phyloP scores from a whole-genome alignment of 2,888 invertebrate species.

The Cremastobaeus sp. region DNA sequence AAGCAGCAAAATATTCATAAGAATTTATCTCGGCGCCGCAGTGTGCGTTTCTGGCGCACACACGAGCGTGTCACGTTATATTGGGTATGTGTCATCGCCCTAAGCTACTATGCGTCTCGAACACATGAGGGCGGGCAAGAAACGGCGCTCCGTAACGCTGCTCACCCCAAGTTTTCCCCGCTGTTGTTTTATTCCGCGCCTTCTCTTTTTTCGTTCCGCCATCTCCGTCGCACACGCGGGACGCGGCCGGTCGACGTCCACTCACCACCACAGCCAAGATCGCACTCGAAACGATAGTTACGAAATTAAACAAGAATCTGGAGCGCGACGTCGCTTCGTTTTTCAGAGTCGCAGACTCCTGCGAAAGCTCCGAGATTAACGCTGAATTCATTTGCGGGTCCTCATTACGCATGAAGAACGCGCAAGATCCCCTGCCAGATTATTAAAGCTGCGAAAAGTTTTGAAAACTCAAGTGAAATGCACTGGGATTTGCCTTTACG shows the following conservation, averaged over 20 bases:
- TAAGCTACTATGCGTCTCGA: conserved; percentile 67
- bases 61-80: conserved; percentile 66
- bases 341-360: conserved; percentile 2
- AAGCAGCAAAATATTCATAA: conserved; percentile 1
- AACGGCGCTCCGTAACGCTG: conserved; percentile 26
- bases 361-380: conserved; percentile 25
- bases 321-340: conserved; percentile 33
- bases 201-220: conserved; percentile 1
- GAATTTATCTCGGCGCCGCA: background rate
- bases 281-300: conserved; percentile 29
- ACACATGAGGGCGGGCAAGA: conserved; percentile 66
- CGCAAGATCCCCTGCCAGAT: conserved; percentile 17
- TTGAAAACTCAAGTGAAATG: background rate
- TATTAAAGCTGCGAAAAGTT: conserved; percentile 21
- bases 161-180: conserved; percentile 47
- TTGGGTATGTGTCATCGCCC: conserved; percentile 75
- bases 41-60: conserved; percentile 15
- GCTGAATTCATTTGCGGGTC: conserved; percentile 12
- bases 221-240: background rate
- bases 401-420: conserved; percentile 16
- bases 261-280: no score
- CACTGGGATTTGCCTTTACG: conserved; percentile 2
- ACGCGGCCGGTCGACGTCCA: background rate
- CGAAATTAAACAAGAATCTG: conserved; percentile 57
- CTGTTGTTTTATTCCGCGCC: conserved; percentile 27